Percentiles rank a stretch among this genome's conserved stretches.
These are phyloP conservation scores for Tetragnatha montana DNA, from an alignment of 2,888 invertebrate genomes.

Conservation along the genomic window DNA sequence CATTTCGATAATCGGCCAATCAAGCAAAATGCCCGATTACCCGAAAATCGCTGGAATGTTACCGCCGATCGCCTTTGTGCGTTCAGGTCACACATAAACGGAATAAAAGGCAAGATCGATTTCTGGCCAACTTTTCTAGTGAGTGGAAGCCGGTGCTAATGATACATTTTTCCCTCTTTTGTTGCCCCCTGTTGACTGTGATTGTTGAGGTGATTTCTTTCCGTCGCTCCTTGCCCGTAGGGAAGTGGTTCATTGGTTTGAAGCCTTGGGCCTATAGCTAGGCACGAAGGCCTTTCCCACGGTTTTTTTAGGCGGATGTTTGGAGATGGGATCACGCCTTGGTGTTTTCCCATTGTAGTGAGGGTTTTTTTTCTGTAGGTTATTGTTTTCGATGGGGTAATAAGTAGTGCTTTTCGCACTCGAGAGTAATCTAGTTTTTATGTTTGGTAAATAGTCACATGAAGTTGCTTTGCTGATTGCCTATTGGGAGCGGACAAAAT, in stretches of 20 bases:
- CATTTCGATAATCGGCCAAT: conserved; percentile 27
- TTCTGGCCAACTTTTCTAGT: not conserved
- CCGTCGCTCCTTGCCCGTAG: not conserved
- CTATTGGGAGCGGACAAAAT: too few relatives aligned
- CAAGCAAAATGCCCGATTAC: conserved; percentile 6
- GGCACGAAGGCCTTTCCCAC: conserved; percentile 22
- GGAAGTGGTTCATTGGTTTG: not conserved
- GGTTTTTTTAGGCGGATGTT: not conserved
- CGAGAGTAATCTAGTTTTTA: too few relatives aligned
- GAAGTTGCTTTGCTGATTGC: too few relatives aligned
- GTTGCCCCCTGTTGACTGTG: not conserved
- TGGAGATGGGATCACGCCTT: too few relatives aligned
- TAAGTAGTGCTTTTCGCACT: too few relatives aligned
- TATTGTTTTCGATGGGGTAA: too few relatives aligned
- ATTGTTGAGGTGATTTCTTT: conserved; percentile 14
- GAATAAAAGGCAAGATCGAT: conserved; percentile 6
- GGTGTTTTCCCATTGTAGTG: too few relatives aligned
- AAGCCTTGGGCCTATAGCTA: not conserved
- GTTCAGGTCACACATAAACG: not conserved
- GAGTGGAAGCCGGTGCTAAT: conserved; percentile 24
- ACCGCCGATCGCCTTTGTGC: not conserved
- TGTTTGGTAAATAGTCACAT: too few relatives aligned
- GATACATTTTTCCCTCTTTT: conserved; percentile 27
- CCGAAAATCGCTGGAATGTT: conserved; percentile 1
- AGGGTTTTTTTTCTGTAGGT: too few relatives aligned